A percentile compares a stretch with the other conserved stretches of the same genome.
Conservation (phyloP, 2,113 vertebrate genomes). For the Zapus hudsonius region DNA sequence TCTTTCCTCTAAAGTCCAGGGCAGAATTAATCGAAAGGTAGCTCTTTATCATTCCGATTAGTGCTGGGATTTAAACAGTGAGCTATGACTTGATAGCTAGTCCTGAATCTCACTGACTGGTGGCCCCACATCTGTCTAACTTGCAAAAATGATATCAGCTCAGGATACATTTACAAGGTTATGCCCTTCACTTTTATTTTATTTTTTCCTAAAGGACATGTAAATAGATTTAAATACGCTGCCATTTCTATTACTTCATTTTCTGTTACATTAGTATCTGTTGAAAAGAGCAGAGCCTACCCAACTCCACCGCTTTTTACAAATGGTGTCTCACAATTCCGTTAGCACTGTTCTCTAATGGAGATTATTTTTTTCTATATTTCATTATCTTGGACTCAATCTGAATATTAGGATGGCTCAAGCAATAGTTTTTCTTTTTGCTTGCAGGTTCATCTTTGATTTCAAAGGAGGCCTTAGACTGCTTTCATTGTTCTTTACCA, state of each 20-base stretch:
- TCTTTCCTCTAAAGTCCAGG: conserved; percentile 86
- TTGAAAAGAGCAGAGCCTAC: conserved; percentile 64
- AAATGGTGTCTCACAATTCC: conserved; percentile 60
- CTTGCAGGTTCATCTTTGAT: conserved; percentile 43
- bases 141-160: conserved; percentile 84
- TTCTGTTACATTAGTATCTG: conserved; percentile 56
- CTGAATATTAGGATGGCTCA: conserved; percentile 52
- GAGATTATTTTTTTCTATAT: conserved; percentile 47
- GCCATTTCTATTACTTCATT: conserved; percentile 63
- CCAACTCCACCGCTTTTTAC: conserved; percentile 52
- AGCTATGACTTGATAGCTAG: conserved; percentile 81
- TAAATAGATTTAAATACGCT: conserved; percentile 77
- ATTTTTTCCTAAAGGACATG: conserved; percentile 80
- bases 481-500: conserved; percentile 34
- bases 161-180: conserved; percentile 80
- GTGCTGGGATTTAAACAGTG: conserved; percentile 85
- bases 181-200: conserved; percentile 78
- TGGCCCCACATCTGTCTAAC: conserved; percentile 81
- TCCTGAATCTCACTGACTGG: conserved; percentile 73
- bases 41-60: conserved; percentile 86
- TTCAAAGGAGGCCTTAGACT: conserved; percentile 48
- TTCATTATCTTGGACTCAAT: conserved; percentile 58
- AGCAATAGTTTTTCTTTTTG: conserved; percentile 41
- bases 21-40: conserved; percentile 88
- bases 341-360: conserved; percentile 59